Percentiles rank a stretch among this genome's conserved stretches.
These are phyloP conservation scores for Stegostoma tigrinum DNA, from an alignment of 2,113 vertebrate genomes.

Conservation along the genomic window DNA sequence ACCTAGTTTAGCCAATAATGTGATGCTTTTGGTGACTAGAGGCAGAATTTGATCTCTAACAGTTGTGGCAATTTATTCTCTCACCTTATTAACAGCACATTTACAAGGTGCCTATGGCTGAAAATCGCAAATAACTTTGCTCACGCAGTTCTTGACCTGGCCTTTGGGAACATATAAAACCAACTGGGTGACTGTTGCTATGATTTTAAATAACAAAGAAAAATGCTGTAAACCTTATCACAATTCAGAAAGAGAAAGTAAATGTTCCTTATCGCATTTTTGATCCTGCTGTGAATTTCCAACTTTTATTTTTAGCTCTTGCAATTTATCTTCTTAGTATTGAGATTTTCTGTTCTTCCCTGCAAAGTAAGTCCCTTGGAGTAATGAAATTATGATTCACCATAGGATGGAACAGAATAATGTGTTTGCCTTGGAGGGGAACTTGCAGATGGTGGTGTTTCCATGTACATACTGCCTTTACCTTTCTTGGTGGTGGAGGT, in stretches of 20 bases:
- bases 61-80: background rate
- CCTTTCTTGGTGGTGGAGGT: no score
- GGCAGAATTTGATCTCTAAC: background rate
- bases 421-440: no score
- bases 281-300: background rate
- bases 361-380: background rate
- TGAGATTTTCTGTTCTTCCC: background rate
- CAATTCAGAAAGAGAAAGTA: background rate
- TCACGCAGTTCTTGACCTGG: background rate
- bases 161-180: background rate
- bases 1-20: background rate
- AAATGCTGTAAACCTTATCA: background rate
- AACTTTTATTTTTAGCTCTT: background rate
- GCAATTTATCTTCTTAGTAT: background rate
- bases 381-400: background rate
- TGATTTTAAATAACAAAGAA: constrained; percentile 10
- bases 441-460: no score
- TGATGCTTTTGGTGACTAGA: background rate
- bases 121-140: background rate
- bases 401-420: background rate
- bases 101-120: constrained; percentile 12
- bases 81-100: background rate
- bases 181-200: background rate
- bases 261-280: background rate
- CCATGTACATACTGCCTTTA: no score